These are phyloP conservation scores for Triplophysa rosa DNA, from an alignment of 2,113 vertebrate species.

Conservation along the genomic window DNA sequence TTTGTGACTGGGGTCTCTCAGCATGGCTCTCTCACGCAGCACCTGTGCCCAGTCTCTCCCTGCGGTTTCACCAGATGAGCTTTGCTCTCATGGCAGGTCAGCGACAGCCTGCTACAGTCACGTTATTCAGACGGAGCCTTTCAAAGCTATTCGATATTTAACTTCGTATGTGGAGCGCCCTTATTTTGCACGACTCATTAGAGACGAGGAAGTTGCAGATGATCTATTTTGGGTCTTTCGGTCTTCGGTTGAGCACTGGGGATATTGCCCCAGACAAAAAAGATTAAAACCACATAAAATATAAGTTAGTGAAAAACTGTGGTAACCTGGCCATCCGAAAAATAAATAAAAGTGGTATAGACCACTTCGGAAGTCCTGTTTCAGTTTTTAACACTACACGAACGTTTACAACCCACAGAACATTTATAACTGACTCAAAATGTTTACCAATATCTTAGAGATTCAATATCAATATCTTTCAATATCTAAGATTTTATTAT, in stretches of 20 bases:
- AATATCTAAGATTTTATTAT: too few species aligned
- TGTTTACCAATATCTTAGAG: too few species aligned
- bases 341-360: too few species aligned
- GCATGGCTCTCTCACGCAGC: slow-evolving; percentile 51
- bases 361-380: too few species aligned
- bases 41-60: slow-evolving; percentile 51
- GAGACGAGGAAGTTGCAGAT: not conserved
- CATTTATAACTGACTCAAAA: too few species aligned
- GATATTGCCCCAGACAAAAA: not conserved
- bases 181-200: not conserved
- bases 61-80: slow-evolving; percentile 45
- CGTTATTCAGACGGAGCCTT: slow-evolving; percentile 5
- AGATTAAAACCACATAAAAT: too few species aligned
- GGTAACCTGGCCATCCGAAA: too few species aligned
- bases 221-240: not conserved
- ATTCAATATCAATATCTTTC: too few species aligned
- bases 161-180: not conserved
- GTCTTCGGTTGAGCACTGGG: too few species aligned
- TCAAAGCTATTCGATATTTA: slow-evolving; percentile 5
- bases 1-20: slow-evolving; percentile 41
- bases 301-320: too few species aligned
- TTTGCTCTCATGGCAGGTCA: slow-evolving; percentile 36
- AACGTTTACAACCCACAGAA: too few species aligned
- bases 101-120: slow-evolving; percentile 31
- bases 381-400: too few species aligned